Evolutionary conservation across 2,888 invertebrate species (phyloP), one percentile per base, ranked within the genome.

Genomic region (Zaprionus bogoriensis): DNA sequence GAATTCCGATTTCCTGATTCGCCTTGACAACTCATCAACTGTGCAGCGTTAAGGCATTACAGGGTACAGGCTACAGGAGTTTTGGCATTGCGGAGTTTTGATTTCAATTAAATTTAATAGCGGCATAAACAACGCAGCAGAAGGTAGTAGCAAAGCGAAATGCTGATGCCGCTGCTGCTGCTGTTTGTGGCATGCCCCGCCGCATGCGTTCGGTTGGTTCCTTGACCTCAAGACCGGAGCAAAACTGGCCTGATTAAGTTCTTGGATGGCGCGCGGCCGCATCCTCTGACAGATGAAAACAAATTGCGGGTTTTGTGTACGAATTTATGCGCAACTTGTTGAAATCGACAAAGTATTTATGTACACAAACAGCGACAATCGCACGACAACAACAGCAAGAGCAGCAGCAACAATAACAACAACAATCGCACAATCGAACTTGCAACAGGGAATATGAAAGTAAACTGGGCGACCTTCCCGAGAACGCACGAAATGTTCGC

Each of bases 401-500:
- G 20, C 25, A 42, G 44, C 28, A 30, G 20, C 45, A 45, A 28
- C 53, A 36, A 17, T 39, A 38, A 7, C 54, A 38, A n/a, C 41
- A 12, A 27, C 45, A 42, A 48, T 58, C 42, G 47, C 20, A 71
- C 46, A 19, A 30, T 44, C 20, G 38, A 19, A 20, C 10, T 14
- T 14, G 28, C 22, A 36, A 57, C 50, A 74, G 70, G 87, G 74
- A 87, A 84, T 83, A 87, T 87, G 88, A 89, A 89, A 89, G 89
- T 88, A 81, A 86, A 89, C 89, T 76, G 78, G 89, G 80, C 89
- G 89, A 89, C 89, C 89, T 89, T 89, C 87, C 85, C 73, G 87
- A 84, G 87, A 88, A 86, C 75, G 65, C 77, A 87, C 83, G 87
- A 83, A 61, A 73, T 74, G 61, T 61, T 41, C 12, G 20, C 7